Percentiles rank a stretch among this genome's conserved stretches.
Conservation (phyloP, 1,140 invertebrate genomes). For the Prorops nasuta region DNA sequence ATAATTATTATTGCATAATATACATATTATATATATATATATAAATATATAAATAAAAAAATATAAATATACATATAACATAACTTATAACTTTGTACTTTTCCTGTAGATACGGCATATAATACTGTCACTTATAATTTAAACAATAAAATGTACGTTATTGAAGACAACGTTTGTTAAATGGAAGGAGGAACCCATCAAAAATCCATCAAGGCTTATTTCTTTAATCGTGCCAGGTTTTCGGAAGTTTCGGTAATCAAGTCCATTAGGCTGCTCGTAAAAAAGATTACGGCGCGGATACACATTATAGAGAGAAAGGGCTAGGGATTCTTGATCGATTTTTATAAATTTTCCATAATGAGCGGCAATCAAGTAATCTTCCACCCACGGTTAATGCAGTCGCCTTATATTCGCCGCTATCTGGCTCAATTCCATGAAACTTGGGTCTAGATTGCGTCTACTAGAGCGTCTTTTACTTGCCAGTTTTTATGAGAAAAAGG, state of each 20-base stretch:
- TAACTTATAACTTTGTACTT: slow-evolving; percentile 54
- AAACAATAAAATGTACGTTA: slow-evolving; percentile 54
- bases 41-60: too few relatives aligned
- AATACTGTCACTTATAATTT: slow-evolving; percentile 50
- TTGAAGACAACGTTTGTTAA: slow-evolving; percentile 20
- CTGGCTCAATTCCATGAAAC: neutral
- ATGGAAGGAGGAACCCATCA: neutral
- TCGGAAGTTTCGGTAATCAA: slow-evolving; percentile 21
- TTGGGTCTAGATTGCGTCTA: neutral
- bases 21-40: slow-evolving; percentile 24
- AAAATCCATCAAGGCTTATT: neutral
- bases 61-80: slow-evolving; percentile 31
- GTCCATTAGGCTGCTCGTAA: slow-evolving; percentile 13
- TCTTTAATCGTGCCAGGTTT: slow-evolving; percentile 8
- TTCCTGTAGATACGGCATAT: slow-evolving; percentile 54
- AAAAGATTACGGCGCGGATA: slow-evolving; percentile 8
- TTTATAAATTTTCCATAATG: slow-evolving; percentile 32
- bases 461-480: neutral
- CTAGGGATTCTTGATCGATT: slow-evolving; percentile 12
- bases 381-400: slow-evolving; percentile 23
- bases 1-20: slow-evolving; percentile 40
- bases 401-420: too few relatives aligned
- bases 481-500: neutral
- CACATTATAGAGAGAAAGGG: too few relatives aligned
- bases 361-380: slow-evolving; percentile 29